A percentile compares a stretch with the other conserved stretches of the same genome.
phyloP scores from a whole-genome alignment of 2,113 vertebrate genomes.

The Ochotona curzoniae region DNA sequence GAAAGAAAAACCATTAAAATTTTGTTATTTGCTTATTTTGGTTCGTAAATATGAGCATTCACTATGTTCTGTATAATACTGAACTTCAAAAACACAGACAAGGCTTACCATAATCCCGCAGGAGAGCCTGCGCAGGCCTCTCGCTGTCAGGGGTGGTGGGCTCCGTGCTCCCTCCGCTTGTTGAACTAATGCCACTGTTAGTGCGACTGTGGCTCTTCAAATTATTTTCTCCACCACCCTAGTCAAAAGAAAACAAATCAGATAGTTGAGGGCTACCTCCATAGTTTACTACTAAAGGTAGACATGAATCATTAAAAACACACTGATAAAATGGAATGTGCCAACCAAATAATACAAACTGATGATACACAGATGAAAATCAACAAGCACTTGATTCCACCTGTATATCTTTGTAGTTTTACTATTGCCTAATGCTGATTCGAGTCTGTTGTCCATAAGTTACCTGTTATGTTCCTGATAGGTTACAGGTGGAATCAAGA shows the following conservation, averaged over 20 bases:
- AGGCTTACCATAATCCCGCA: constrained; percentile 95
- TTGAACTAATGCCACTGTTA: constrained; percentile 94
- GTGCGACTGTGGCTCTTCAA: constrained; percentile 95
- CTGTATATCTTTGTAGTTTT: too few relatives aligned
- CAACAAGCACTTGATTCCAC: too few relatives aligned
- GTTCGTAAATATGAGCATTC: constrained; percentile 36
- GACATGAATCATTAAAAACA: constrained; percentile 7
- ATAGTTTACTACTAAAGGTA: neutral
- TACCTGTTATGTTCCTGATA: too few relatives aligned
- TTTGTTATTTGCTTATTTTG: neutral
- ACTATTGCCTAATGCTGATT: too few relatives aligned
- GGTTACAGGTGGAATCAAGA: too few relatives aligned
- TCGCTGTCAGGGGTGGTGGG: constrained; percentile 95
- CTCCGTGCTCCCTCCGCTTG: constrained; percentile 93
- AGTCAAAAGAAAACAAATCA: constrained; percentile 72
- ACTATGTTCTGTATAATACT: neutral
- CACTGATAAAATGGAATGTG: constrained; percentile 19
- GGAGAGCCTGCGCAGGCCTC: constrained; percentile 93
- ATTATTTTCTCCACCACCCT: constrained; percentile 86
- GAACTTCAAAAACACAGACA: neutral
- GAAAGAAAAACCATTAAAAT: neutral
- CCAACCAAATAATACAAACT: neutral
- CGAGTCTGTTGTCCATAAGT: too few relatives aligned
- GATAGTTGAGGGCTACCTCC: neutral
- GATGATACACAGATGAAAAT: neutral